Base-by-base conservation (phyloP, 92 coral and sea anemone species). In the Diadumene lineata region DNA sequence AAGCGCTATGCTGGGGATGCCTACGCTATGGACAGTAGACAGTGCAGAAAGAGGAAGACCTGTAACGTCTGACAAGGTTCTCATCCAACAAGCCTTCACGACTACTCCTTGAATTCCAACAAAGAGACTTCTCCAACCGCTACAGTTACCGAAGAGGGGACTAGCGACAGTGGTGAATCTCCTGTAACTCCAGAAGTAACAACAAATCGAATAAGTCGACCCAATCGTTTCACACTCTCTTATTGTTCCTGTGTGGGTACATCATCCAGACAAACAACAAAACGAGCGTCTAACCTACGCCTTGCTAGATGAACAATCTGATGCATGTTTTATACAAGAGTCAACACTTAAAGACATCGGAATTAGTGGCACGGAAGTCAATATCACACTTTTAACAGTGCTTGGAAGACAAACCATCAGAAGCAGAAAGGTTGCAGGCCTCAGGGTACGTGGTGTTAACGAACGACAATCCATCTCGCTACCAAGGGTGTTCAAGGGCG, bases 171-270 rank as follows among this genome's bases (percentile, higher is more conserved):
- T n/a, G n/a, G n/a, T n/a, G n/a, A n/a, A n/a, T n/a, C n/a, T n/a
- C n/a, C n/a, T n/a, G n/a, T n/a, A n/a, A n/a, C n/a, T n/a, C n/a
- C n/a, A n/a, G n/a, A n/a, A n/a, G n/a, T n/a, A n/a, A n/a, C n/a
- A n/a, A n/a, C n/a, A n/a, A n/a, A n/a, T n/a, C 13, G 7, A 38
- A 38, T 6, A 6, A 38, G 13, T 13, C 13, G 6, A 38, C 48
- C 13, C 48, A 13, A 38, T n/a, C n/a, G n/a, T n/a, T n/a, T n/a
- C n/a, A n/a, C n/a, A n/a, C n/a, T n/a, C n/a, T n/a, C 51, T 84
- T 83, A 88, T 80, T 10, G 81, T 88, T 11, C 93, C 87, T 0
- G 85, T 84, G 21, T 88, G 87, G 87, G 17, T 88, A 17, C 1
- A 19, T 30, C 87, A 81, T 50, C 32, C 4, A 0, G 55, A 32